Percentiles rank a stretch among this genome's conserved stretches.
phyloP scores from a whole-genome alignment of 1,140 invertebrate genomes.

The Ceratosolen solmsi region DNA sequence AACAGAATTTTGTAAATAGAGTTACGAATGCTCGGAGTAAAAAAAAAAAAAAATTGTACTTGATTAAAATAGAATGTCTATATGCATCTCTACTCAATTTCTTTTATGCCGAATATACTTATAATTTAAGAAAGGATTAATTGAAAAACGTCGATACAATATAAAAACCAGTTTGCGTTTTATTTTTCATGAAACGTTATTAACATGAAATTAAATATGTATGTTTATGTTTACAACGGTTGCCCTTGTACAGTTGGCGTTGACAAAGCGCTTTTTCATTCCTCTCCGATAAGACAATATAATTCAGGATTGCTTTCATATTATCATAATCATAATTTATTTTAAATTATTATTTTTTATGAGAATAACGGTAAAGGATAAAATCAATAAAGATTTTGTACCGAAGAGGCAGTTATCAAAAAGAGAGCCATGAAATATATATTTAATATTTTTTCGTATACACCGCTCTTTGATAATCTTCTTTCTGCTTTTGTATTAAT shows the following conservation, averaged over 20 bases:
- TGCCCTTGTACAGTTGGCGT: conserved; percentile 41
- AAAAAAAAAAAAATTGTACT: no score
- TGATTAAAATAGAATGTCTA: no score
- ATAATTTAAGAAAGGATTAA: no score
- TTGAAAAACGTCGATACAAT: conserved; percentile 16
- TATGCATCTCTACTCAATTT: no score
- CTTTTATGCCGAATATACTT: background rate
- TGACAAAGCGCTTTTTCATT: conserved; percentile 43
- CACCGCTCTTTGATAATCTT: no score
- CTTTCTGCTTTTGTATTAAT: background rate
- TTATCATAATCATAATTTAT: background rate
- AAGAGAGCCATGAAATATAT: conserved; percentile 2
- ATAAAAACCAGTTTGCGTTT: conserved; percentile 60
- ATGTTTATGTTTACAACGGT: conserved; percentile 32
- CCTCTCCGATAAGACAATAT: background rate
- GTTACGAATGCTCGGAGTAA: no score
- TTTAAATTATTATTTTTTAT: background rate
- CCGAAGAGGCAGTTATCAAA: conserved; percentile 28
- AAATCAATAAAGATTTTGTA: conserved; percentile 10
- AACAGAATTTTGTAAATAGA: no score
- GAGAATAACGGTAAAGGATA: background rate
- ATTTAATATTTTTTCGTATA: background rate
- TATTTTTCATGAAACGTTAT: conserved; percentile 59
- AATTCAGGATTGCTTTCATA: background rate
- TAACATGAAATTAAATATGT: conserved; percentile 59